phyloP scores from a whole-genome alignment of 92 coral and sea anemone species.

The Zoanthus sansibaricus region DNA sequence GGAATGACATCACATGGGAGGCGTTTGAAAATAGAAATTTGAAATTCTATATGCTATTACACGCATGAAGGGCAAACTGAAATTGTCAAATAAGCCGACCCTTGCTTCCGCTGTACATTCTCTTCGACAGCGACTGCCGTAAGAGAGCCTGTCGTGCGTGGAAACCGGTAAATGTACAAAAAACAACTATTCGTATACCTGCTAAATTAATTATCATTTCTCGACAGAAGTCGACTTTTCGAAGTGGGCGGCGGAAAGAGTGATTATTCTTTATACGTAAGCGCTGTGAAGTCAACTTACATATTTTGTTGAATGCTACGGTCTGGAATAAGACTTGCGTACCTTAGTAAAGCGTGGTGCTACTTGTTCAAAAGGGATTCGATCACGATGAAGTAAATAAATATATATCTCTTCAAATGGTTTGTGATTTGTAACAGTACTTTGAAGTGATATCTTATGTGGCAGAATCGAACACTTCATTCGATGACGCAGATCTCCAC shows the following conservation, averaged over 20 bases:
- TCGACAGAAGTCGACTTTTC: conserved; percentile 35
- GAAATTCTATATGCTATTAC: conserved; percentile 36
- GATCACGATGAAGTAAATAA: conserved; percentile 8
- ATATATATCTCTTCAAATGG: conserved; percentile 22
- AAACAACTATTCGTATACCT: not conserved
- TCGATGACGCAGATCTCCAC: conserved; percentile 19
- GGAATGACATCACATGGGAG: conserved; percentile 40
- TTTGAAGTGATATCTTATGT: not conserved
- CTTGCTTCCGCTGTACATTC: conserved; percentile 30
- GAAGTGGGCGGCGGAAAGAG: conserved; percentile 40
- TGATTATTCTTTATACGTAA: conserved; percentile 32
- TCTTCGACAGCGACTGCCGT: conserved; percentile 9
- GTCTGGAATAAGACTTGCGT: not conserved
- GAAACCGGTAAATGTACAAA: conserved; percentile 5
- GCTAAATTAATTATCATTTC: conserved; percentile 22
- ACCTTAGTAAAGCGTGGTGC: not conserved
- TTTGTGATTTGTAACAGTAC: conserved; percentile 7
- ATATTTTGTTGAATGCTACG: conserved; percentile 23
- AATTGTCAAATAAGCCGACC: conserved; percentile 38
- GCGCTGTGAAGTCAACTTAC: conserved; percentile 15
- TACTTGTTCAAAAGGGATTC: not conserved
- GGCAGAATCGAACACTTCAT: conserved; percentile 33
- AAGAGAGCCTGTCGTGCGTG: conserved; percentile 24
- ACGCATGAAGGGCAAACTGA: conserved; percentile 39
- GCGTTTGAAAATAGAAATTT: conserved; percentile 24